Evolutionary conservation across 2,888 invertebrate genomes (phyloP), one percentile per base, ranked within the genome.

Genomic region (Mystacides longicornis): DNA sequence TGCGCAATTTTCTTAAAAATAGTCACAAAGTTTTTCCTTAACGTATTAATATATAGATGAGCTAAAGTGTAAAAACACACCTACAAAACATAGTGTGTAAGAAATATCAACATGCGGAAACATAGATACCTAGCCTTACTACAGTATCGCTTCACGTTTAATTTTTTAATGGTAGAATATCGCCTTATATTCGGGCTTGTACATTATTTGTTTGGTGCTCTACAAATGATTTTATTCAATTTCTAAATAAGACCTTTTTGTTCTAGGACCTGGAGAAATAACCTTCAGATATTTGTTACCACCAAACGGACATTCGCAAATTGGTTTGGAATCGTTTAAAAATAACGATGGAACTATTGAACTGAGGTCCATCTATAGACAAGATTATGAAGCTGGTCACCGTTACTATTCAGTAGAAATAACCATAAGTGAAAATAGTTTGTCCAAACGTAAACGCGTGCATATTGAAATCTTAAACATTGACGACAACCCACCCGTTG

Each of bases 301-400:
- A 7, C 3, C 7, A 7, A 3, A 3, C 3, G 37, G 4, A 3
- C 3, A 37, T 14, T 4, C 37, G 14, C 3, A 3, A n/a, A 7
- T 37, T 4, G 37, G 37, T 3, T 14, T 37, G 37, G 16, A 7
- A 45, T 23, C 2, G 23, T 42, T 1, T 27, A 46, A 14, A 66
- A 66, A 20, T 64, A 66, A 42, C 74, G 74, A 74, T 64, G 27
- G 11, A 5, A 37, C 14, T n/a, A 37, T 37, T 14, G 14, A 69
- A 52, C 68, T 76, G 1, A 65, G 71, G 43, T 67, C 72, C 22
- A 75, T 74, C 0, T 65, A 71, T 58, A 70, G 67, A 55, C 81
- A 81, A 64, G 80, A 82, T 65, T 81, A 67, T 64, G 81, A 81
- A 63, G 68, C 70, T 0, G 65, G 64, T 2, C 78, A 78, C 72